Evolutionary conservation across 1,140 invertebrate genomes (phyloP).

Genomic region (Meloidogyne exigua): DNA sequence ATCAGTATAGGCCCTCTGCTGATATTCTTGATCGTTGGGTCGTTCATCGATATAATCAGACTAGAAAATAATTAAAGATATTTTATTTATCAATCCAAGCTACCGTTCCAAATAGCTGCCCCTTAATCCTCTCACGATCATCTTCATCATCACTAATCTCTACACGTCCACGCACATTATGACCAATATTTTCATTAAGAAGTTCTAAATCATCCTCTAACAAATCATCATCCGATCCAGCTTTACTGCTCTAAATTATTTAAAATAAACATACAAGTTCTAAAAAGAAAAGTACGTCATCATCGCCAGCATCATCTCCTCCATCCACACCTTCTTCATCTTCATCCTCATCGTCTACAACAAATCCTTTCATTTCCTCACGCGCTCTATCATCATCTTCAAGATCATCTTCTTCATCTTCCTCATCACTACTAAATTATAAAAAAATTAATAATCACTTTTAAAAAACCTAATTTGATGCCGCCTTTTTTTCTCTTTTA

Average conservation of each 20-base stretch:
- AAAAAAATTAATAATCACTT: constrained; percentile 24
- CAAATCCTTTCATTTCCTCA: constrained; percentile 46
- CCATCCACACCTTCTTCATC: constrained; percentile 56
- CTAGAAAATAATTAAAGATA: not conserved
- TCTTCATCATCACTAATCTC: constrained; percentile 70
- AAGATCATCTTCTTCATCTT: constrained; percentile 47
- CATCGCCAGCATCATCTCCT: constrained; percentile 38
- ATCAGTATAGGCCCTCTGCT: constrained; percentile 62
- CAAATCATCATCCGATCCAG: constrained; percentile 73
- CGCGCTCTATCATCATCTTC: constrained; percentile 26
- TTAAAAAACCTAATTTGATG: constrained; percentile 45
- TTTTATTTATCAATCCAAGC: not conserved
- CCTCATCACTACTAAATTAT: constrained; percentile 47
- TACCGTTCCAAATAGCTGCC: constrained; percentile 69
- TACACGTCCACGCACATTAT: constrained; percentile 70
- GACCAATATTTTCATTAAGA: constrained; percentile 94
- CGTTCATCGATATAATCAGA: constrained; percentile 24
- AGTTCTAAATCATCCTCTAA: constrained; percentile 98
- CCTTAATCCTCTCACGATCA: constrained; percentile 72
- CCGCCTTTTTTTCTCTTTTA: constrained; percentile 49
- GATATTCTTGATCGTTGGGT: constrained; percentile 29
- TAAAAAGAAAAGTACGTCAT: constrained; percentile 44
- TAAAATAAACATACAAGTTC: not conserved
- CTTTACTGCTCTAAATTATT: constrained; percentile 43
- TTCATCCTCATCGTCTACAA: constrained; percentile 60